Conservation (phyloP, 2,888 invertebrate species). For the Halictus ligatus region DNA sequence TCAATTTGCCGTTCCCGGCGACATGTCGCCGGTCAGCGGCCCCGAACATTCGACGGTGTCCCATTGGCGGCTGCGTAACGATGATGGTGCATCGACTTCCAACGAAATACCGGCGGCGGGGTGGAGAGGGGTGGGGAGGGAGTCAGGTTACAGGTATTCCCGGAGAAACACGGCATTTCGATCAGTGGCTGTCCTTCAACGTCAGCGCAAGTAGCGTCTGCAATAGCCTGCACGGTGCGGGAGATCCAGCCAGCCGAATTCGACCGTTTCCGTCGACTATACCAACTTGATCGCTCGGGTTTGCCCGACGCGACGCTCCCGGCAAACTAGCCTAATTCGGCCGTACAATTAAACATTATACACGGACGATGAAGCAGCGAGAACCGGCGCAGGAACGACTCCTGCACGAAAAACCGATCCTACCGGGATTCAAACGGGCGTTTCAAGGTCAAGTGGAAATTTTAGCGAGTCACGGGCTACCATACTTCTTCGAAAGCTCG, state of each 20-base stretch:
- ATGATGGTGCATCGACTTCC: conserved; percentile 62
- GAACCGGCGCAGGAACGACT: background rate
- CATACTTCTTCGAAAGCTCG: no score
- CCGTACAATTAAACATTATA: background rate
- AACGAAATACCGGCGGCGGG: conserved; percentile 38
- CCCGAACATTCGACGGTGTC: conserved; percentile 67
- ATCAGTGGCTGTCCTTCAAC: conserved; percentile 67
- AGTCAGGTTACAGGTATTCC: conserved; percentile 58
- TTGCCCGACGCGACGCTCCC: background rate
- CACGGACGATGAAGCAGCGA: background rate
- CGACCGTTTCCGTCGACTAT: background rate
- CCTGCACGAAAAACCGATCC: background rate
- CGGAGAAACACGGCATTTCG: conserved; percentile 75
- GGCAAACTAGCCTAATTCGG: background rate
- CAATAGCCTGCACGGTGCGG: conserved; percentile 29
- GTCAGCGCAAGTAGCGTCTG: conserved; percentile 46
- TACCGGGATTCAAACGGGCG: no score
- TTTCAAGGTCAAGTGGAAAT: no score
- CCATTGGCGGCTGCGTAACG: conserved; percentile 66
- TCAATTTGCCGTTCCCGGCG: conserved; percentile 59
- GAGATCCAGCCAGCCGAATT: conserved; percentile 44
- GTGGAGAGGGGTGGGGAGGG: background rate
- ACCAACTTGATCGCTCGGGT: conserved; percentile 41
- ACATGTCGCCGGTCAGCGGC: conserved; percentile 44
- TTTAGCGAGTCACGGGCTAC: no score